These are phyloP conservation scores for Trachemys scripta DNA, from an alignment of 2,113 vertebrate species.

Conservation along the genomic window DNA sequence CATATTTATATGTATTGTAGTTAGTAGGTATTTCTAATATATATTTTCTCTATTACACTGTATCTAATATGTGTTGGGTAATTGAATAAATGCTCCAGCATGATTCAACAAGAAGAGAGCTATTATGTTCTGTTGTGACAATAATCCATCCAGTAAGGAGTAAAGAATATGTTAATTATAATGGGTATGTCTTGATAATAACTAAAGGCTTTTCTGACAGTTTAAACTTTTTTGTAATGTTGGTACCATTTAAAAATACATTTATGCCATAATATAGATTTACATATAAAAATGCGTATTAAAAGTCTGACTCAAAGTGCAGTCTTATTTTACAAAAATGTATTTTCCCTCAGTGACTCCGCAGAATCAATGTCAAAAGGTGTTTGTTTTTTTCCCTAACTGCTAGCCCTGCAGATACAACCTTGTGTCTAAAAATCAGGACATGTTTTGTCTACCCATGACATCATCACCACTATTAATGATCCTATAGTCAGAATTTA, in stretches of 20 bases:
- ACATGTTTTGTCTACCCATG: neutral
- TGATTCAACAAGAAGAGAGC: neutral
- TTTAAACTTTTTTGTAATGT: neutral
- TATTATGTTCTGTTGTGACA: neutral
- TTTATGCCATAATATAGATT: neutral
- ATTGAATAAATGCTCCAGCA: neutral
- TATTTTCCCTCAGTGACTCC: neutral
- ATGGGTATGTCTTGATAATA: neutral
- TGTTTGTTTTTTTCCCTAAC: accelerated
- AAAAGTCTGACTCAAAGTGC: neutral
- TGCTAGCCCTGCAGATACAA: neutral
- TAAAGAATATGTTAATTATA: neutral
- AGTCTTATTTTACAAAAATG: neutral
- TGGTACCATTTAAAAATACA: conserved; percentile 23
- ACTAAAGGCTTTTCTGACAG: neutral
- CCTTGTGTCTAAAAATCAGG: neutral
- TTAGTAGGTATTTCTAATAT: neutral
- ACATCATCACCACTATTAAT: neutral
- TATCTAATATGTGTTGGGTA: neutral
- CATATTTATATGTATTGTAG: neutral
- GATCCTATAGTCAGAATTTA: neutral
- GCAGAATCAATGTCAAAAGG: neutral
- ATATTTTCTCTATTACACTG: neutral
- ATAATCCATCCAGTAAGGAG: neutral
- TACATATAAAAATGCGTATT: neutral